These are phyloP conservation scores for Plumapathes pennacea DNA, from an alignment of 92 coral and sea anemone genomes.

Conservation along the genomic window DNA sequence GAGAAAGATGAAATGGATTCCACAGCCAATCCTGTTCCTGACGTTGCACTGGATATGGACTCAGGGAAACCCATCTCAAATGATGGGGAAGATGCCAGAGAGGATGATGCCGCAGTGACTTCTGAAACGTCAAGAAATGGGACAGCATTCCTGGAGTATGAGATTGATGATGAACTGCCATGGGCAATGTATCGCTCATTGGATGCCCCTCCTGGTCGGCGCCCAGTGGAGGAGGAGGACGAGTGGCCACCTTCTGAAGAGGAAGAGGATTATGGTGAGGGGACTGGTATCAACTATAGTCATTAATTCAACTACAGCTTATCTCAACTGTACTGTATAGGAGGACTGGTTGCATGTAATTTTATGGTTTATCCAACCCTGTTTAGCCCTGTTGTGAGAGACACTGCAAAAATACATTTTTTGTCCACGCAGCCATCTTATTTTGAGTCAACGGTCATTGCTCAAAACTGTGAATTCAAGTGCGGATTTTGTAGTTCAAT, in stretches of 20 bases:
- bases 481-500: too few relatives aligned
- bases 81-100: slow-evolving; percentile 10
- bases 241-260: slow-evolving; percentile 95
- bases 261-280: slow-evolving; percentile 85
- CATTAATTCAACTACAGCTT: too few relatives aligned
- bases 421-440: too few relatives aligned
- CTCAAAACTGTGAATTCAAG: too few relatives aligned
- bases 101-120: slow-evolving; percentile 13
- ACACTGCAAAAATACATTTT: too few relatives aligned
- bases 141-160: slow-evolving; percentile 56
- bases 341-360: too few relatives aligned
- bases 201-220: slow-evolving; percentile 63
- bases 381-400: too few relatives aligned
- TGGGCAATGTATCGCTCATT: slow-evolving; percentile 99
- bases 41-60: slow-evolving; percentile 12
- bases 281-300: too few relatives aligned
- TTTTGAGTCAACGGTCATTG: too few relatives aligned
- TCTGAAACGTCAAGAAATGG: slow-evolving; percentile 30
- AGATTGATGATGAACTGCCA: slow-evolving; percentile 88
- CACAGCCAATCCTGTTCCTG: slow-evolving; percentile 27
- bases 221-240: slow-evolving; percentile 73
- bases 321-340: too few relatives aligned
- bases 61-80: background rate
- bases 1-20: slow-evolving; percentile 38
- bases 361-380: too few relatives aligned